These are phyloP conservation scores for Pogonomyrmex barbatus DNA, from an alignment of 1,140 invertebrate genomes.

Conservation along the genomic window DNA sequence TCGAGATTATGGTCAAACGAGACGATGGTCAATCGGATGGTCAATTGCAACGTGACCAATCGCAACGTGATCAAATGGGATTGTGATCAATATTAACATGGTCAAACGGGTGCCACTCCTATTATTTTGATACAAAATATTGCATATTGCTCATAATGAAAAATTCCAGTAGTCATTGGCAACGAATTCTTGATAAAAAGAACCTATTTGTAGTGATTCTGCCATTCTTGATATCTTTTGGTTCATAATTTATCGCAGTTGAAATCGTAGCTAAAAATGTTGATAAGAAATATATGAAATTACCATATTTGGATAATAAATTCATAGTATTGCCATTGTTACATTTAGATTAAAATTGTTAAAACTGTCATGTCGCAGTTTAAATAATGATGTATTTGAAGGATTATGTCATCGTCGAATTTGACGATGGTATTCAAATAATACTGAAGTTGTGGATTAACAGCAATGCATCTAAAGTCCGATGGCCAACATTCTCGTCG, in stretches of 20 bases:
- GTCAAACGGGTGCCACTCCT: no score
- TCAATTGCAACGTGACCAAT: no score
- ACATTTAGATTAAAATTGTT: background rate
- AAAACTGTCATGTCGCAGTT: background rate
- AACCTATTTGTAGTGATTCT: background rate
- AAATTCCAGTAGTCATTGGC: background rate
- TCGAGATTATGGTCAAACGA: no score
- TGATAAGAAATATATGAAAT: slow-evolving; percentile 1
- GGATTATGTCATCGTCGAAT: background rate
- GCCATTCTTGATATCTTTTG: background rate
- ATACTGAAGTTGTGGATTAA: background rate
- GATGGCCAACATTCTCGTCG: background rate
- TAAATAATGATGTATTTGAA: background rate
- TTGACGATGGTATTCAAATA: background rate
- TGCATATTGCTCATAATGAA: background rate
- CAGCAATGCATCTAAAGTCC: background rate
- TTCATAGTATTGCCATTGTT: background rate
- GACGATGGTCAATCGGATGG: no score
- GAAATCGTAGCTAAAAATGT: slow-evolving; percentile 5
- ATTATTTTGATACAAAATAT: slow-evolving; percentile 1
- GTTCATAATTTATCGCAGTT: background rate
- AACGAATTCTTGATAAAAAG: background rate
- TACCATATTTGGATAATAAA: background rate
- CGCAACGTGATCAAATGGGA: no score
- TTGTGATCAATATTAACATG: no score